A percentile compares a stretch with the other conserved stretches of the same genome.
Conservation (phyloP, 2,113 vertebrate species). For the Dipodomys spectabilis region DNA sequence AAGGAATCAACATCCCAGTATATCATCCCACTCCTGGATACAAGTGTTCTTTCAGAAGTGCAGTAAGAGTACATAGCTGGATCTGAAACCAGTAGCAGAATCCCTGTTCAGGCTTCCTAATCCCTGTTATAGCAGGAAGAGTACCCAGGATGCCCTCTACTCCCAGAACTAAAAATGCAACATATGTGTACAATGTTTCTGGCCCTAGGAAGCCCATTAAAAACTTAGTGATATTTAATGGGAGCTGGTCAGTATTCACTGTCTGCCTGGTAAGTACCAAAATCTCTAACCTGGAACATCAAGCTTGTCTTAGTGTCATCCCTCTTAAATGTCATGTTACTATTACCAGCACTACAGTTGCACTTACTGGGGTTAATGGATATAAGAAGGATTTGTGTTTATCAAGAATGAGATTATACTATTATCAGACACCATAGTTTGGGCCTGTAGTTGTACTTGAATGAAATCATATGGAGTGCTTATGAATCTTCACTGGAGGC, state of each 20-base stretch:
- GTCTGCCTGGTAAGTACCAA: background rate
- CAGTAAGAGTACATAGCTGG: background rate
- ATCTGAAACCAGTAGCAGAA: background rate
- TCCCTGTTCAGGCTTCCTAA: background rate
- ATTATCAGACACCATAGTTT: slow-evolving; percentile 1
- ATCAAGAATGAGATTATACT: background rate
- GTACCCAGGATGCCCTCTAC: background rate
- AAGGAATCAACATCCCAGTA: background rate
- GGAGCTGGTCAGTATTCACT: background rate
- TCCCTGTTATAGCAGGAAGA: background rate
- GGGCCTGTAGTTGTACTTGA: background rate
- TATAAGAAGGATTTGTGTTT: background rate
- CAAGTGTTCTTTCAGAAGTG: background rate
- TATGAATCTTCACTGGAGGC: background rate
- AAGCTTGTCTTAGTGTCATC: background rate
- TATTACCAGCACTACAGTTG: background rate
- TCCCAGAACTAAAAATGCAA: background rate
- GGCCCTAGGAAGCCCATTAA: background rate
- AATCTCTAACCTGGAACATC: background rate
- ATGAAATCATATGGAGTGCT: background rate
- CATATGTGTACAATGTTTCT: background rate
- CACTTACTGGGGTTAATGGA: background rate
- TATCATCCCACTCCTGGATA: background rate
- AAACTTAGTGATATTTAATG: background rate
- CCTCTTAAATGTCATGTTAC: background rate